These are phyloP conservation scores for Gymnothorax reevesii DNA, from an alignment of 2,797 vertebrate genomes.

Conservation along the genomic window DNA sequence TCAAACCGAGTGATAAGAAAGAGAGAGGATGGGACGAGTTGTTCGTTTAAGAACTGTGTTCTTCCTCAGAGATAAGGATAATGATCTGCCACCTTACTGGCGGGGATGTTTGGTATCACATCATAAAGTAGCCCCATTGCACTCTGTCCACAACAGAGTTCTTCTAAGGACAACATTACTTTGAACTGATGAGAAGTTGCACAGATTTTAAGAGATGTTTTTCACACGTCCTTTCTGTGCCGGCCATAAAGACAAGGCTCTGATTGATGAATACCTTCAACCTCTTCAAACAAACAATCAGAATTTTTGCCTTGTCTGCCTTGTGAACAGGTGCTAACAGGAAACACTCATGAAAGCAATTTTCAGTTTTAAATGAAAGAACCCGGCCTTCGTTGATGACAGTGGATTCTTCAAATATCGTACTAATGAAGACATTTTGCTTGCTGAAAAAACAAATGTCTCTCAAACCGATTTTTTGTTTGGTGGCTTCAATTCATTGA, in stretches of 20 bases:
- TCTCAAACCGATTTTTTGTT: neutral
- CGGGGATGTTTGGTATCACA: neutral
- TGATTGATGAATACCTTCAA: conserved; percentile 15
- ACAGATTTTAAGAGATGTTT: conserved; percentile 33
- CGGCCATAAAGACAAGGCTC: conserved; percentile 1
- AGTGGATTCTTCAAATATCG: neutral
- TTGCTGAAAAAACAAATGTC: neutral
- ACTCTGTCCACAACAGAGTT: neutral
- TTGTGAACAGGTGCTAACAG: neutral
- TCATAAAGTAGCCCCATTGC: neutral
- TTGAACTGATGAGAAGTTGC: conserved; percentile 36
- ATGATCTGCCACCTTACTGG: conserved; percentile 15
- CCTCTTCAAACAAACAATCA: conserved; percentile 18
- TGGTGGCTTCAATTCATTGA: neutral
- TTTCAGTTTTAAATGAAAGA: conserved; percentile 7
- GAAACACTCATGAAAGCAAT: neutral
- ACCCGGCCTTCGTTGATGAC: too few relatives aligned
- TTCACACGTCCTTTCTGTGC: conserved; percentile 26
- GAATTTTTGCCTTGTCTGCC: neutral
- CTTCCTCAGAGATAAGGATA: conserved; percentile 15
- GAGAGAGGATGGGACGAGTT: neutral
- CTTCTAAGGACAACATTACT: conserved; percentile 10
- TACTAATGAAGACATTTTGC: neutral
- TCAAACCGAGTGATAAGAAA: conserved; percentile 23
- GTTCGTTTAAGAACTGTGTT: neutral